Evolutionary conservation across 1,140 invertebrate species (phyloP).

Genomic region (Polypedilum pembai): DNA sequence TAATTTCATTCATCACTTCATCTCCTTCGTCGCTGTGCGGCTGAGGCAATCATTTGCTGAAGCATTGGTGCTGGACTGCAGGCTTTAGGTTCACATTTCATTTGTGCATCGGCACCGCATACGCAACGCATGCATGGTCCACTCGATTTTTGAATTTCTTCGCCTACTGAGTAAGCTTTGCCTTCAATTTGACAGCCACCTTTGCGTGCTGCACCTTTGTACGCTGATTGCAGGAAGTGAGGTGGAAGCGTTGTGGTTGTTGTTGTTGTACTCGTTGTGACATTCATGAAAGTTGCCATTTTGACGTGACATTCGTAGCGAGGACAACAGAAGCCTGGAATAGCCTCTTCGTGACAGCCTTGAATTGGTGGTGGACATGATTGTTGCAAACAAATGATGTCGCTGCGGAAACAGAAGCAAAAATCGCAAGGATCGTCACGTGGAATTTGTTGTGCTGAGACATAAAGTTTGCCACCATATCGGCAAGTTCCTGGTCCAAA

Average conservation of each 20-base stretch:
- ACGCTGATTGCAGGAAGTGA: conserved; percentile 68
- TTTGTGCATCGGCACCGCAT: conserved; percentile 82
- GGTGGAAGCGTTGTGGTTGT: conserved; percentile 78
- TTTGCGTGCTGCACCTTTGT: conserved; percentile 61
- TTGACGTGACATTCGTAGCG: conserved; percentile 87
- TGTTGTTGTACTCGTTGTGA: conserved; percentile 75
- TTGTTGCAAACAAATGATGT: conserved; percentile 91
- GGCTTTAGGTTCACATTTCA: conserved; percentile 84
- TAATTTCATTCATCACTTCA: conserved; percentile 45
- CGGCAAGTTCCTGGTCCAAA: conserved; percentile 83
- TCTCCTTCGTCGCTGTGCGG: conserved; percentile 62
- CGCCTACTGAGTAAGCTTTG: conserved; percentile 72
- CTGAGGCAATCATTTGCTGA: conserved; percentile 75
- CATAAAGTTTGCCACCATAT: conserved; percentile 84
- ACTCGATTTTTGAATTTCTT: conserved; percentile 72
- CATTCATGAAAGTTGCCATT: conserved; percentile 66
- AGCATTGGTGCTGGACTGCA: conserved; percentile 83
- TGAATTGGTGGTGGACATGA: conserved; percentile 88
- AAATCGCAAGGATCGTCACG: conserved; percentile 90
- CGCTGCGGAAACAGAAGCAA: conserved; percentile 94
- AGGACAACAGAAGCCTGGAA: conserved; percentile 89
- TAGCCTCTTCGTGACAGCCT: conserved; percentile 82
- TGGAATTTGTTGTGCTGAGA: conserved; percentile 90
- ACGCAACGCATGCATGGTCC: conserved; percentile 87
- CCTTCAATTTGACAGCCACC: conserved; percentile 78